Evolutionary conservation across 2,888 invertebrate genomes (phyloP).

Genomic region (Lymantria monacha): DNA sequence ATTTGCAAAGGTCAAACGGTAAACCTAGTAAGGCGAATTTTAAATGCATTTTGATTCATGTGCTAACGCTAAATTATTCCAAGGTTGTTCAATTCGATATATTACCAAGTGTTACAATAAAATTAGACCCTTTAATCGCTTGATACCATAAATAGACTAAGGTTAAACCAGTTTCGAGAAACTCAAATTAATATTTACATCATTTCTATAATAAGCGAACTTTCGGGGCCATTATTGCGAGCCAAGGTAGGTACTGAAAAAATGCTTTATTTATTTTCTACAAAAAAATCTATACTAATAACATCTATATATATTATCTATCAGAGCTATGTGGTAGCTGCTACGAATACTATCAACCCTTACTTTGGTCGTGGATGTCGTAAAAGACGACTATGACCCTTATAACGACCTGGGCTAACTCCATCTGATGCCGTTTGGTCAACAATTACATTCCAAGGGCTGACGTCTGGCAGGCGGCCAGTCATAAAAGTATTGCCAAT

Average conservation of each 20-base stretch:
- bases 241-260: neutral
- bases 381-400: too few relatives aligned
- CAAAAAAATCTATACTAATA: too few relatives aligned
- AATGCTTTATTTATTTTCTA: neutral
- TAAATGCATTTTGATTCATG: constrained; percentile 1
- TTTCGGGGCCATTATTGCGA: neutral
- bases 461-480: too few relatives aligned
- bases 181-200: neutral
- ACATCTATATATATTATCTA: too few relatives aligned
- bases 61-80: constrained; percentile 12
- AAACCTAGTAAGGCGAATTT: neutral
- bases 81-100: constrained; percentile 15
- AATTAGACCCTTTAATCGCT: constrained; percentile 1
- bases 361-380: too few relatives aligned
- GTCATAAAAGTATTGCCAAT: too few relatives aligned
- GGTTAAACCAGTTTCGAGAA: neutral
- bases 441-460: too few relatives aligned
- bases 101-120: constrained; percentile 5
- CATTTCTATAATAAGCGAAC: neutral
- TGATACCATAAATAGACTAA: neutral
- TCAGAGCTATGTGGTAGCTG: too few relatives aligned
- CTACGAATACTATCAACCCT: too few relatives aligned
- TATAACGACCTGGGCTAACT: too few relatives aligned
- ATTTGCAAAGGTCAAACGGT: constrained; percentile 12
- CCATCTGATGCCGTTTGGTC: too few relatives aligned